These are phyloP conservation scores for Diplazon laetatorius DNA, from an alignment of 2,888 invertebrate species.

Conservation along the genomic window DNA sequence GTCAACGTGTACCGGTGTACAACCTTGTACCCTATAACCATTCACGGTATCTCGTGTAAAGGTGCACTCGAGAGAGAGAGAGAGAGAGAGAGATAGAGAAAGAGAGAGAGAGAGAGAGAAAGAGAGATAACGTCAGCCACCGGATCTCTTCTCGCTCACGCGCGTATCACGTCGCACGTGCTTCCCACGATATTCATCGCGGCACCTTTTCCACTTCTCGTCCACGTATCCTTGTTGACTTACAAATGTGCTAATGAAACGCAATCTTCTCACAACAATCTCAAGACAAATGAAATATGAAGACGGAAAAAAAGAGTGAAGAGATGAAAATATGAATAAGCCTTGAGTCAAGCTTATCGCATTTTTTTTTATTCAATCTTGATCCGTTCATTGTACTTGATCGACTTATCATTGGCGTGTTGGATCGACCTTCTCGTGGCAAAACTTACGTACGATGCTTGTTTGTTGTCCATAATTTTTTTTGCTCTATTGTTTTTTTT, in stretches of 20 bases:
- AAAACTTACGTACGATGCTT: too few relatives aligned
- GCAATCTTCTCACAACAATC: background rate
- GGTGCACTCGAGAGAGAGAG: constrained; percentile 35
- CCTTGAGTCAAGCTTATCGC: too few relatives aligned
- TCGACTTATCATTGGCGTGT: too few relatives aligned
- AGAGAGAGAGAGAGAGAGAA: constrained; percentile 24
- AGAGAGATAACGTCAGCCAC: background rate
- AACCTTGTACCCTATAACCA: constrained; percentile 71
- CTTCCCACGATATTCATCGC: constrained; percentile 64
- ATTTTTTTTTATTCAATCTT: too few relatives aligned
- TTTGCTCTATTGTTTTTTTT: too few relatives aligned
- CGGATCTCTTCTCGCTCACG: constrained; percentile 18
- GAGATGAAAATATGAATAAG: too few relatives aligned
- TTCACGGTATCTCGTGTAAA: constrained; percentile 68
- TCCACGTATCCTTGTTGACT: constrained; percentile 32
- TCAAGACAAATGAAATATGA: background rate
- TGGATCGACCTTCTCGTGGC: too few relatives aligned
- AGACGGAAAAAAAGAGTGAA: background rate
- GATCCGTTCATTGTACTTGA: too few relatives aligned
- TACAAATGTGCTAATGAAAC: constrained; percentile 25
- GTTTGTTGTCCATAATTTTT: too few relatives aligned
- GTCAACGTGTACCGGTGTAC: constrained; percentile 62
- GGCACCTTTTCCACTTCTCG: constrained; percentile 35
- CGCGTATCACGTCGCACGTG: constrained; percentile 54
- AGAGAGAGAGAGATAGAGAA: background rate